Base-by-base conservation (phyloP, 2,113 vertebrate species). In the Scomber colias region DNA sequence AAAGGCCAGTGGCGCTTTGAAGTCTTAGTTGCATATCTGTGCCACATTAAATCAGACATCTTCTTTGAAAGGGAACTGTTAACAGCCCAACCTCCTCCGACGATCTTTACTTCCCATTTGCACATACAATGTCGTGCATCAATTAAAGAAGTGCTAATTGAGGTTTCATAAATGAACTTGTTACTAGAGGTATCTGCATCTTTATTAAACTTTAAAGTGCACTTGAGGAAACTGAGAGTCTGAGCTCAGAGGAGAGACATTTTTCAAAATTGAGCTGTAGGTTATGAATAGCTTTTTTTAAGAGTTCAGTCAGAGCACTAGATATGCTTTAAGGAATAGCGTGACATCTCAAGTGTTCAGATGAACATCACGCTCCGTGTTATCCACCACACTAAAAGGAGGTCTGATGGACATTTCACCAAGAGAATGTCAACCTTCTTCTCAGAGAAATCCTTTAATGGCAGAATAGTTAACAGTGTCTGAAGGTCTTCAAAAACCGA, bases 1-100 rank as follows among this genome's bases (percentile, higher is more conserved):
- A 89, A 85, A 90, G 82, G 87, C 75, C 86, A 86, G 70, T 31
- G 35, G 69, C 0, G 1, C 71, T 89, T 80, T 87, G 79, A 86
- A 79, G 83, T 54, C 70, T 76, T 24, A 7, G 9, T 66, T 59
- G 57, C 0, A 40, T 45, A 71, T 78, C 56, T 53, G 50, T 67
- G 71, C 63, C 63, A 78, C 56, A 74, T 81, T 71, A 3, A 77
- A 70, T 78, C 63, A 73, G 60, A 62, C 68, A 45, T 79, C 70
- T 62, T 76, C 62, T 72, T 76, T 76, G 51, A 66, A 75, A 73
- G 15, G 40, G 40, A 75, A 46, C 27, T 19, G 17, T 66, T 27
- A 53, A 45, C 19, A 35, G 57, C 49, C 61, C 30, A 66, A 30
- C 19, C 13, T 82, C 31, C 16, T 2, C 27, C 31, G 14, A 50